Percentiles rank a stretch among this genome's conserved stretches.
Evolutionary conservation across 2,113 vertebrate species (phyloP).

Genomic region (Megaleporinus macrocephalus): DNA sequence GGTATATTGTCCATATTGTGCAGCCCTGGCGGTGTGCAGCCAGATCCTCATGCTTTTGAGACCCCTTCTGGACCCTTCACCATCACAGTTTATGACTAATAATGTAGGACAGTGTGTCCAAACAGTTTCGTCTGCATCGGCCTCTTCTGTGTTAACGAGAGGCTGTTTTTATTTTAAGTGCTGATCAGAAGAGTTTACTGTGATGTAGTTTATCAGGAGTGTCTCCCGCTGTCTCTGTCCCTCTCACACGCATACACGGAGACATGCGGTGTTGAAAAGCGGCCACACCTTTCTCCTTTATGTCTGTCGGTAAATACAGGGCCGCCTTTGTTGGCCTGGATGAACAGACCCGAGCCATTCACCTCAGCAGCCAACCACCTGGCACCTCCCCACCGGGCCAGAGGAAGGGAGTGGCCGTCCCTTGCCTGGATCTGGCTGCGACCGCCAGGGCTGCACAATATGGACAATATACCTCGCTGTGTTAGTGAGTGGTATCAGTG

Average conservation of each 20-base stretch:
- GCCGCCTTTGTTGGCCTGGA: conserved; percentile 39
- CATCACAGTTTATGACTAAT: too few relatives aligned
- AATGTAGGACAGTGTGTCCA: too few relatives aligned
- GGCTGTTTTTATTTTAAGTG: too few relatives aligned
- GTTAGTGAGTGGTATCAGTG: not conserved
- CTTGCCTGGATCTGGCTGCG: conserved; percentile 7
- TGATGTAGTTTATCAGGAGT: too few relatives aligned
- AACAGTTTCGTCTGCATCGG: too few relatives aligned
- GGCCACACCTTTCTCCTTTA: conserved; percentile 53
- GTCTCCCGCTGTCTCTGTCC: not conserved
- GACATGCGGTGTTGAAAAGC: conserved; percentile 10
- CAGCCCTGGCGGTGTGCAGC: not conserved
- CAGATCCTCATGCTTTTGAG: too few relatives aligned
- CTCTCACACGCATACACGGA: not conserved
- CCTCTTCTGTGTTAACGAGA: too few relatives aligned
- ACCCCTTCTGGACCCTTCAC: too few relatives aligned
- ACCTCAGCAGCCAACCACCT: conserved; percentile 35
- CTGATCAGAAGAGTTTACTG: too few relatives aligned
- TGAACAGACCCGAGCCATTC: conserved; percentile 24
- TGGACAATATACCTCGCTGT: not conserved
- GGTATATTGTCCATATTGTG: not conserved
- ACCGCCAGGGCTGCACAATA: not conserved
- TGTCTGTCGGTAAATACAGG: conserved; percentile 32
- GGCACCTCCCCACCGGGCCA: conserved; percentile 9
- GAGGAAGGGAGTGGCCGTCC: conserved; percentile 11